Evolutionary conservation across 2,113 vertebrate species (phyloP).

Genomic region (Irena cyanogastra): DNA sequence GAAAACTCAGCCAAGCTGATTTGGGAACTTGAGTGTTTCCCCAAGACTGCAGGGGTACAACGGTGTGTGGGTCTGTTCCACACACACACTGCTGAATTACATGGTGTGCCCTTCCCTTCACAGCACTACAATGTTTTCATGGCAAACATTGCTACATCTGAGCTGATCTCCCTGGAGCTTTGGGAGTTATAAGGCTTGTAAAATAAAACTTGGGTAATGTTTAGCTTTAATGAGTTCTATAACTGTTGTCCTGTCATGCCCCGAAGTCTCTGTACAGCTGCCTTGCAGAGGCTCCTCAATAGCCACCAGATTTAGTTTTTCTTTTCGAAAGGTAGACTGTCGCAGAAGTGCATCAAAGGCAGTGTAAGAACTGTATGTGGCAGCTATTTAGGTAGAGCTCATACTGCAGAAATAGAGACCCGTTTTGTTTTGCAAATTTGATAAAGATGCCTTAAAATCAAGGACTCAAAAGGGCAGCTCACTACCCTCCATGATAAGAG

Average conservation of each 20-base stretch:
- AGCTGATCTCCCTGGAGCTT: not conserved
- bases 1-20: not conserved
- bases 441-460: not conserved
- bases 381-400: not conserved
- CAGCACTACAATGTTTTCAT: not conserved
- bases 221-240: not conserved
- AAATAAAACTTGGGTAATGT: not conserved
- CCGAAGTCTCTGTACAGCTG: not conserved
- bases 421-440: not conserved
- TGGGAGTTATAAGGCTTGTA: not conserved
- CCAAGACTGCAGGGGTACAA: not conserved
- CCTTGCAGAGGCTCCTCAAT: not conserved
- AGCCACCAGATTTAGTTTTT: not conserved
- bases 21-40: not conserved
- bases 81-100: not conserved
- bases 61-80: not conserved
- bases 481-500: not conserved
- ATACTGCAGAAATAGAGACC: not conserved
- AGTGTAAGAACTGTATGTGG: not conserved
- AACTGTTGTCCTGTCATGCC: not conserved
- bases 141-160: not conserved
- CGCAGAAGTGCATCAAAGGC: not conserved
- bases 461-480: not conserved
- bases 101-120: not conserved
- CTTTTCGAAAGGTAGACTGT: not conserved